Evolutionary conservation across 1,140 invertebrate genomes (phyloP), one percentile per base, ranked within the genome.

Genomic region (Luehdorfia chinensis): DNA sequence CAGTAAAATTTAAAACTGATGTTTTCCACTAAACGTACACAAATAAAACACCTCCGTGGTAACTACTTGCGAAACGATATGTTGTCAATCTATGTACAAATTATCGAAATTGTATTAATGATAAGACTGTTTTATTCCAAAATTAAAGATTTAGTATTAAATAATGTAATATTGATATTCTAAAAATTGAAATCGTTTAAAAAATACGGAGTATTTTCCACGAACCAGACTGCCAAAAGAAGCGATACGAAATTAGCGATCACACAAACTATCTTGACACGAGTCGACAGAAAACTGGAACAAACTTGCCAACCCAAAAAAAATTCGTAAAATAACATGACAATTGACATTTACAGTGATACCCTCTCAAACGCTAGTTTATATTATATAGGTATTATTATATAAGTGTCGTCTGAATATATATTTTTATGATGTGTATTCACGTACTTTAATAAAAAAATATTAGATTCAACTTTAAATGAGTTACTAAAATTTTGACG

Each of bases 51-150:
- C 65, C 73, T 68, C 59, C 55, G 60, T 62, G 47, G 50, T 69
- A 61, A 69, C 61, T 66, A 75, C 63, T 75, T 75, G 72, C 63
- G 65, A 75, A 75, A 75, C 54, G 67, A 67, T 66, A 65, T 73
- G 64, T 61, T 59, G 59, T 66, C 65, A 67, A 73, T 55, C 55
- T 71, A 76, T 59, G 66, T 72, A n/a, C 62, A 67, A 71, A 58
- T 67, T 55, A 47, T 37, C 21, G 13, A 34, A 19, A 49, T 47
- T 47, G 18, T 48, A 53, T 47, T 14, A 15, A 11, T 25, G 45
- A 6, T 47, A 25, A 39, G 16, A 14, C 2, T 18, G 13, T 28
- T 30, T 15, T 0, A 18, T 30, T 43, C 5, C 23, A 18, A 30
- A 16, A 15, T 43, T 15, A 43, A 13, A 28, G 3, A 1, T 9